These are phyloP conservation scores for Caiman crocodilus DNA, from an alignment of 2,797 vertebrate species.

Conservation along the genomic window DNA sequence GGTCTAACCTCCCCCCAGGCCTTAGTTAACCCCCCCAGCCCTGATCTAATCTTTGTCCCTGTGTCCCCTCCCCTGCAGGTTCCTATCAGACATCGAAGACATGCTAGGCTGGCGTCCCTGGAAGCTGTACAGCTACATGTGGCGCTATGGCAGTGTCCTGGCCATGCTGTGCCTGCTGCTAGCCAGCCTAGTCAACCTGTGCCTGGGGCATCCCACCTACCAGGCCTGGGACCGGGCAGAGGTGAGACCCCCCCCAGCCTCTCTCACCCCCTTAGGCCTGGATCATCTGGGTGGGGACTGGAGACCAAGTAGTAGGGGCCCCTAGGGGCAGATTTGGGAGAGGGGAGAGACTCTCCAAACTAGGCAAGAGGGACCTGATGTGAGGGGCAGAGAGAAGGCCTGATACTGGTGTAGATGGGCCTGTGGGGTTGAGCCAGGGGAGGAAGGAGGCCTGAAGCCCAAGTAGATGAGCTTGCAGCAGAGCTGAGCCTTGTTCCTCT, in stretches of 20 bases:
- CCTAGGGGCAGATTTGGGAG: too few relatives aligned
- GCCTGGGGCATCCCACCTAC: constrained; percentile 79
- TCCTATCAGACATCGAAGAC: constrained; percentile 82
- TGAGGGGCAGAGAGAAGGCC: background rate
- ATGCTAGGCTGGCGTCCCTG: constrained; percentile 83
- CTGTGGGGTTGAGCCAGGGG: too few relatives aligned
- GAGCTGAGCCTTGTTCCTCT: background rate
- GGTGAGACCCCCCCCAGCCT: constrained; percentile 68
- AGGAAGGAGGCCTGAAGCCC: too few relatives aligned
- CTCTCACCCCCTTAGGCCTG: background rate
- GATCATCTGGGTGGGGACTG: too few relatives aligned
- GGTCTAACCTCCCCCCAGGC: too few relatives aligned
- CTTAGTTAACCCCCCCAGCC: background rate
- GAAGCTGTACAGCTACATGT: constrained; percentile 84
- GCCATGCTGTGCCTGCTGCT: constrained; percentile 84
- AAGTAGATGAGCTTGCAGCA: background rate
- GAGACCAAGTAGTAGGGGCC: too few relatives aligned
- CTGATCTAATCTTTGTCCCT: background rate
- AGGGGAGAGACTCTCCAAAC: background rate
- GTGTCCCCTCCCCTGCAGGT: constrained; percentile 74
- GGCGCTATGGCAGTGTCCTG: constrained; percentile 84
- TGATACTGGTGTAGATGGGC: too few relatives aligned
- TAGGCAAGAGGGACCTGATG: background rate
- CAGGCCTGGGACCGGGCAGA: constrained; percentile 82
- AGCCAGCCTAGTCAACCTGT: constrained; percentile 76